These are phyloP conservation scores for Drosophila macrospina DNA, from an alignment of 2,888 invertebrate genomes.

Conservation along the genomic window DNA sequence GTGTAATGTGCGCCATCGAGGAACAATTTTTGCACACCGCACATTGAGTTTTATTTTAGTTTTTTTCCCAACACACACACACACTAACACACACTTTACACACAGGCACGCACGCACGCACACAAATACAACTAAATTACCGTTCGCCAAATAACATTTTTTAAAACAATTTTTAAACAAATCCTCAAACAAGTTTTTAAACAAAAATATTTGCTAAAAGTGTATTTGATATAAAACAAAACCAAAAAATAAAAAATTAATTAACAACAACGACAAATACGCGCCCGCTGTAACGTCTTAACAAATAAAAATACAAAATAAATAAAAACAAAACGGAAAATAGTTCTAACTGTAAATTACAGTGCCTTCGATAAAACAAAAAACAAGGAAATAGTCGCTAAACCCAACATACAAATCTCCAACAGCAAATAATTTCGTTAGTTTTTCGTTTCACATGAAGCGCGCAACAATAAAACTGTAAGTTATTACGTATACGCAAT, in stretches of 20 bases:
- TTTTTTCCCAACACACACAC: constrained; percentile 60
- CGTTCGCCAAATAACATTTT: constrained; percentile 43
- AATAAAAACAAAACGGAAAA: constrained; percentile 47
- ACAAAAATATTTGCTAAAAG: constrained; percentile 72
- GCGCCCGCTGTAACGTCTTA: constrained; percentile 44
- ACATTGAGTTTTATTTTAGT: constrained; percentile 70
- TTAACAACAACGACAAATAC: constrained; percentile 37
- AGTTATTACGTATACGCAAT: constrained; percentile 68
- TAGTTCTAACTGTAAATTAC: constrained; percentile 74
- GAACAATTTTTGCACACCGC: constrained; percentile 70
- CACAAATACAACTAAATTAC: constrained; percentile 28
- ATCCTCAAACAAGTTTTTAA: constrained; percentile 27
- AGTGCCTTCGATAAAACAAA: constrained; percentile 73
- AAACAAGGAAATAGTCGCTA: constrained; percentile 48
- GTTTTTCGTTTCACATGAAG: constrained; percentile 42
- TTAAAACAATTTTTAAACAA: constrained; percentile 49
- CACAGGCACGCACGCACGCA: constrained; percentile 29
- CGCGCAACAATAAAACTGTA: constrained; percentile 61
- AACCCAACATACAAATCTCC: constrained; percentile 10
- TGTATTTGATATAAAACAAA: constrained; percentile 66
- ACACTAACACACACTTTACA: constrained; percentile 20
- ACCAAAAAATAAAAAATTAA: constrained; percentile 15
- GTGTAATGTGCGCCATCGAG: constrained; percentile 79
- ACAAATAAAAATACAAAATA: constrained; percentile 10
- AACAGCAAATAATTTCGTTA: constrained; percentile 35